Evolutionary conservation across 1,140 invertebrate genomes (phyloP), one percentile per base, ranked within the genome.

Genomic region (Tigriopus japonicus): DNA sequence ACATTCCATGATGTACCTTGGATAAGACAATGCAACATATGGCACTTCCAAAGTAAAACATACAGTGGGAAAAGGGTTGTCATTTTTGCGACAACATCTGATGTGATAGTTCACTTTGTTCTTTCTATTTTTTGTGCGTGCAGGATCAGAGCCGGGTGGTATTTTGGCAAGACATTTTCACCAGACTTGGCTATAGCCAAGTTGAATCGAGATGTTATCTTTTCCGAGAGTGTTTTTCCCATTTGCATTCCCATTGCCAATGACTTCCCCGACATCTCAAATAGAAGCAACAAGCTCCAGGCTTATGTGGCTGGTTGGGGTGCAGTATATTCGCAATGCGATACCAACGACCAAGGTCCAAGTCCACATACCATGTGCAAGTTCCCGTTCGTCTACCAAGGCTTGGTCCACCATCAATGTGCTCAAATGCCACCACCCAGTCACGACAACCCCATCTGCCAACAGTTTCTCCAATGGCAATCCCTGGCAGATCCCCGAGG

Each of bases 301-400:
- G 55, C 13, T 2, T 58, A 3, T 19, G 55, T 58, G 35, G 55
- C 24, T 12, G 55, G 55, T 28, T 58, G 55, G 55, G 55, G 55
- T 17, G 28, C 42, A 6, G 55, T n/a, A 10, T 41, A 41, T 42
- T 58, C 41, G 14, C 24, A 40, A 43, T 58, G 55, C 42, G 55
- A 42, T 42, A 35, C 55, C 17, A 58, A 58, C 42, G 55, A 42
- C 21, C 17, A 35, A 17, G 55, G 55, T 40, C 55, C 55, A 9
- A 17, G 15, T 15, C 21, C 21, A 6, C 55, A 58, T 24, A 58
- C 21, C 21, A 58, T 58, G 55, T 58, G 55, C 55, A 58, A 58
- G 21, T 58, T 58, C 28, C 55, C 55, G 17, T 58, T 58, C n/a
- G 41, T 41, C 10, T 40, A 41, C 28, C 35, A 58, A 15, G 41